Evolutionary conservation across 2,113 vertebrate species (phyloP).

Genomic region (Clinocottus analis): DNA sequence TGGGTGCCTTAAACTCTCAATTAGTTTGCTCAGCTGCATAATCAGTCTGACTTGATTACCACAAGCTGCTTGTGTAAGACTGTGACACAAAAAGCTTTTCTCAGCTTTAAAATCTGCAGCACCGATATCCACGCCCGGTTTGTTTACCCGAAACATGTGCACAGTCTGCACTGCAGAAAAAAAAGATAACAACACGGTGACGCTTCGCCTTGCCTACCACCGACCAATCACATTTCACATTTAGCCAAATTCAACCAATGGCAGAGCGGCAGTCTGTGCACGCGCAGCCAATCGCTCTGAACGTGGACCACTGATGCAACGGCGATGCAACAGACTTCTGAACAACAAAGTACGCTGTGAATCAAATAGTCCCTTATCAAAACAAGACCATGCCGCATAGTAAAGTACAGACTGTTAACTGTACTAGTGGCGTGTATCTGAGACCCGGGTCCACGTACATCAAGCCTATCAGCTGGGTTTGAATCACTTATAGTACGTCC

Average conservation of each 20-base stretch:
- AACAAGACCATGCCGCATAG: constrained; percentile 40
- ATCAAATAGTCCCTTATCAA: constrained; percentile 61
- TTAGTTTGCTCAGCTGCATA: background rate
- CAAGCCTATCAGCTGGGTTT: background rate
- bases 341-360: constrained; percentile 76
- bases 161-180: constrained; percentile 65
- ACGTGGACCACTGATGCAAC: constrained; percentile 84
- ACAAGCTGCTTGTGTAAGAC: background rate
- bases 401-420: background rate
- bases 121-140: constrained; percentile 69
- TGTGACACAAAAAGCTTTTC: constrained; percentile 35
- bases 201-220: constrained; percentile 64
- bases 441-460: background rate
- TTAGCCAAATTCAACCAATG: constrained; percentile 71
- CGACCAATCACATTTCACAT: constrained; percentile 77
- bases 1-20: background rate
- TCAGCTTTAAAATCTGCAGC: constrained; percentile 26
- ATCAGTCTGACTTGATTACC: background rate
- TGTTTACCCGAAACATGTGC: constrained; percentile 87
- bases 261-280: constrained; percentile 15
- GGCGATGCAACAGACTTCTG: constrained; percentile 80
- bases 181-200: constrained; percentile 54
- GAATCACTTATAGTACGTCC: background rate
- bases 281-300: constrained; percentile 75
- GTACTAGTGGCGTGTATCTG: background rate